phyloP scores from a whole-genome alignment of 2,797 vertebrate species.

The Jordanella pulchra region DNA sequence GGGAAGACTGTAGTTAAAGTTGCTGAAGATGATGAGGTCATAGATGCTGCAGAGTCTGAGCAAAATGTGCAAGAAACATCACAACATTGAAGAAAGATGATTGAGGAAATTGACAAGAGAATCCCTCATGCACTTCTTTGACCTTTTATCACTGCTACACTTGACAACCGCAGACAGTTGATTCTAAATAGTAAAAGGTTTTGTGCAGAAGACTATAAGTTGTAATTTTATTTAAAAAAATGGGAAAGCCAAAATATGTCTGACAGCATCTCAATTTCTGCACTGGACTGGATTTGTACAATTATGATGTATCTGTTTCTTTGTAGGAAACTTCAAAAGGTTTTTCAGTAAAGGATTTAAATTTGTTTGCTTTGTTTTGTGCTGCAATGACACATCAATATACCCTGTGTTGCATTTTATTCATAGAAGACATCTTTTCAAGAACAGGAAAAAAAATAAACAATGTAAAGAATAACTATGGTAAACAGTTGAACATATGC shows the following conservation, averaged over 20 bases:
- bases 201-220: slow-evolving; percentile 8
- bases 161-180: slow-evolving; percentile 15
- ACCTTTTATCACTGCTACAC: slow-evolving; percentile 1
- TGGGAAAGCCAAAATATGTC: slow-evolving; percentile 18
- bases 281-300: slow-evolving; percentile 8
- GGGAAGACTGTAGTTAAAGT: slow-evolving; percentile 92
- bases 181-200: slow-evolving; percentile 14
- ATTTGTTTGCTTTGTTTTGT: slow-evolving; percentile 8
- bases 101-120: slow-evolving; percentile 2
- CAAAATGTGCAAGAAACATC: slow-evolving; percentile 29
- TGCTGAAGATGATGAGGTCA: slow-evolving; percentile 58
- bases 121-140: slow-evolving; percentile 1
- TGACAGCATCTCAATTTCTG: slow-evolving; percentile 4
- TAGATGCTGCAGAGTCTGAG: slow-evolving; percentile 23
- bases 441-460: slow-evolving; percentile 3
- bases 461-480: not conserved
- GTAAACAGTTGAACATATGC: slow-evolving; percentile 12
- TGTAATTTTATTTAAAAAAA: slow-evolving; percentile 9
- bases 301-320: slow-evolving; percentile 6
- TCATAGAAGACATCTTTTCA: not conserved
- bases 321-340: not conserved
- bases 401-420: not conserved
- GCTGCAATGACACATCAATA: not conserved
- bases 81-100: slow-evolving; percentile 25
- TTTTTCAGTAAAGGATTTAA: not conserved